These are phyloP conservation scores for Philonicus albiceps DNA, from an alignment of 2,888 invertebrate genomes.

Conservation along the genomic window DNA sequence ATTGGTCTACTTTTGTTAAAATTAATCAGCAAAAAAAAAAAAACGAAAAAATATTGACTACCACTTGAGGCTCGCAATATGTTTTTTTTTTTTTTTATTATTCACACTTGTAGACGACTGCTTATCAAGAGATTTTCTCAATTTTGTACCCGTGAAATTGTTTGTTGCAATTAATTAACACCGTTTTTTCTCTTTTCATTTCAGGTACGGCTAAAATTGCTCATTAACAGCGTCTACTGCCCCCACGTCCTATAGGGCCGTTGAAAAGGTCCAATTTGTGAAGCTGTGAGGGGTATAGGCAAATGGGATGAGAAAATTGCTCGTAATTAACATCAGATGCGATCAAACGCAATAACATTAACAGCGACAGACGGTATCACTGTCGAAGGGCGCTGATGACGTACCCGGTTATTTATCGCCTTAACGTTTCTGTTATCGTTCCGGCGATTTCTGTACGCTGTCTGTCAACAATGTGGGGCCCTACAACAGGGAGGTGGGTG, in stretches of 20 bases:
- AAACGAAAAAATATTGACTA: background rate
- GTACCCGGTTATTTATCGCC: slow-evolving; percentile 15
- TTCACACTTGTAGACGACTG: background rate
- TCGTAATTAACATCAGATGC: slow-evolving; percentile 1
- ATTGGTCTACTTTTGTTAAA: background rate
- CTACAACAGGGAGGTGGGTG: background rate
- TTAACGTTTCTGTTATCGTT: slow-evolving; percentile 1
- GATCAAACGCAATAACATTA: slow-evolving; percentile 22
- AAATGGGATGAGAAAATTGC: background rate
- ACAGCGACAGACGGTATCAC: background rate
- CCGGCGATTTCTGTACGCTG: background rate
- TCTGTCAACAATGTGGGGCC: slow-evolving; percentile 4
- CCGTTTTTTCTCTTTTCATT: background rate
- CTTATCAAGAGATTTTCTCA: background rate
- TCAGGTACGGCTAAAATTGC: slow-evolving; percentile 11
- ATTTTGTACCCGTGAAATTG: background rate
- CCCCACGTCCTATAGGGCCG: background rate
- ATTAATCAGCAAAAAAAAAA: background rate
- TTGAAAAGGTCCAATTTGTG: background rate
- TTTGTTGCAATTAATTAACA: background rate
- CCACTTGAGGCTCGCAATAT: background rate
- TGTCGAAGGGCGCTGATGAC: slow-evolving; percentile 2
- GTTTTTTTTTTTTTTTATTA: background rate
- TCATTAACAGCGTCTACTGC: slow-evolving; percentile 4
- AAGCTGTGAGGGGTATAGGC: background rate